Evolutionary conservation across 2,888 invertebrate genomes (phyloP).

Genomic region (Scaptomyza parva): DNA sequence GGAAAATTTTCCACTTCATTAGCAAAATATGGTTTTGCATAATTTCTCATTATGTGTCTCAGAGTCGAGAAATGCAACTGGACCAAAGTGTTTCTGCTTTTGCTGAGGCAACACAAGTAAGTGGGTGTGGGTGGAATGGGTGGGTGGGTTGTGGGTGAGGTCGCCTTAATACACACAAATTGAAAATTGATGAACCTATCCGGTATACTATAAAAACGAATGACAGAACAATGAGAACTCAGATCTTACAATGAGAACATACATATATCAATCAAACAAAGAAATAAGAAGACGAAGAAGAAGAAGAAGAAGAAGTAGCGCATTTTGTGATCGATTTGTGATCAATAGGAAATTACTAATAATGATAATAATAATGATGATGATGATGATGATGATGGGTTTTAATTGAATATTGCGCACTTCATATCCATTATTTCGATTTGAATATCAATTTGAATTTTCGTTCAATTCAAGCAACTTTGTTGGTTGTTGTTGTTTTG

Average conservation of each 20-base stretch:
- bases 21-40: constrained; percentile 78
- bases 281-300: constrained; percentile 26
- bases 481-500: too few relatives aligned
- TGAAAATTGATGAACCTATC: constrained; percentile 84
- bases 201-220: constrained; percentile 60
- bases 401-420: constrained; percentile 83
- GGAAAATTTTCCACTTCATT: constrained; percentile 72
- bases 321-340: constrained; percentile 36
- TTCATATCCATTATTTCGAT: constrained; percentile 57
- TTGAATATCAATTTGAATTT: constrained; percentile 32
- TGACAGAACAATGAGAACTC: constrained; percentile 2
- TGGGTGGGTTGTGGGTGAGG: constrained; percentile 15
- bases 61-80: constrained; percentile 4
- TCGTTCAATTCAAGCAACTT: constrained; percentile 38
- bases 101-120: too few relatives aligned
- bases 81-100: not conserved
- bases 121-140: too few relatives aligned
- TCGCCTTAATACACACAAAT: constrained; percentile 81
- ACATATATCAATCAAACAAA: constrained; percentile 43
- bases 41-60: constrained; percentile 76
- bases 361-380: constrained; percentile 75
- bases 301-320: constrained; percentile 27
- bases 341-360: constrained; percentile 78
- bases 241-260: constrained; percentile 29
- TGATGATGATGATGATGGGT: not conserved